Percentiles rank a stretch among this genome's conserved stretches.
Conservation (phyloP, 2,797 vertebrate species). For the Loris lydekkerianus region DNA sequence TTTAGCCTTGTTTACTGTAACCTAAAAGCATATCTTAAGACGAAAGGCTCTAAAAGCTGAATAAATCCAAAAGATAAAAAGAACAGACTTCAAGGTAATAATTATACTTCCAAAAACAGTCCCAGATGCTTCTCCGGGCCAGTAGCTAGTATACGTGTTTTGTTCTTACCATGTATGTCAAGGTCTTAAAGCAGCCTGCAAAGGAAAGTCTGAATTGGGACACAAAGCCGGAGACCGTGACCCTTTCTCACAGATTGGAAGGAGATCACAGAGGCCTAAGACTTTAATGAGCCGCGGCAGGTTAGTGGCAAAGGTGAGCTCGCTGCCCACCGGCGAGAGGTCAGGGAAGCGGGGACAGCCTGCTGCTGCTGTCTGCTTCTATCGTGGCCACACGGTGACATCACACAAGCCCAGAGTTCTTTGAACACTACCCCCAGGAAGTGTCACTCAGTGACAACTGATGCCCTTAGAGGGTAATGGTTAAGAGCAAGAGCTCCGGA, state of each 20-base stretch:
- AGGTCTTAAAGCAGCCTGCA: slow-evolving; percentile 44
- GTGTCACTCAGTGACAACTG: slow-evolving; percentile 54
- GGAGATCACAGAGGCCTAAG: slow-evolving; percentile 66
- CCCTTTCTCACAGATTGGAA: neutral
- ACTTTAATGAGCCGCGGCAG: slow-evolving; percentile 38
- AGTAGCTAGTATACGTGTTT: neutral
- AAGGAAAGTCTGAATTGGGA: slow-evolving; percentile 11
- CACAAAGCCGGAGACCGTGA: slow-evolving; percentile 18
- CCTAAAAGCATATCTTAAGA: slow-evolving; percentile 74
- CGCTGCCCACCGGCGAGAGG: slow-evolving; percentile 61
- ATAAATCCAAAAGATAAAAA: slow-evolving; percentile 76
- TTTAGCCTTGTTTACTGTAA: slow-evolving; percentile 72
- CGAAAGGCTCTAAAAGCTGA: slow-evolving; percentile 66
- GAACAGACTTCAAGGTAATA: slow-evolving; percentile 69
- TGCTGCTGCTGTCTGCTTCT: slow-evolving; percentile 73
- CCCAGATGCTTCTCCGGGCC: neutral
- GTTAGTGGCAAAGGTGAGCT: slow-evolving; percentile 36
- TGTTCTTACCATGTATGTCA: neutral
- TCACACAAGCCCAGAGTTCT: slow-evolving; percentile 69
- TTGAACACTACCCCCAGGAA: slow-evolving; percentile 77
- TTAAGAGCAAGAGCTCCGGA: neutral
- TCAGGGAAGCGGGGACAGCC: slow-evolving; percentile 62
- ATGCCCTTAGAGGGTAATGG: neutral
- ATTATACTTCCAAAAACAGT: slow-evolving; percentile 63
- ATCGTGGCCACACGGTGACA: slow-evolving; percentile 60